These are phyloP conservation scores for Oncorhynchus kisutch DNA, from an alignment of 2,113 vertebrate genomes.

Conservation along the genomic window DNA sequence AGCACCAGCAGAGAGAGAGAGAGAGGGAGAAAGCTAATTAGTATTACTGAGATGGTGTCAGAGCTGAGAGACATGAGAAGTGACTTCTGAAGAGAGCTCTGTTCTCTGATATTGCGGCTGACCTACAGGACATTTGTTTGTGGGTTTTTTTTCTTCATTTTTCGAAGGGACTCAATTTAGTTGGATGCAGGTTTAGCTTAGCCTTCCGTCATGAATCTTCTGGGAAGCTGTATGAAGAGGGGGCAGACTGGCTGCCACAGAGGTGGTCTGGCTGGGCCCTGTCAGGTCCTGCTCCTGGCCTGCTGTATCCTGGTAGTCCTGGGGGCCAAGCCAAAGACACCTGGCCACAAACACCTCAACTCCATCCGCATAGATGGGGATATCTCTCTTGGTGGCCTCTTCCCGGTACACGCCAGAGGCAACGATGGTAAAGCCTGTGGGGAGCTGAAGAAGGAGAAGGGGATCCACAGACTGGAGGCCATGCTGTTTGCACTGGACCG, in stretches of 20 bases:
- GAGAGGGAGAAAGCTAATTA: conserved; percentile 47
- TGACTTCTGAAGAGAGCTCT: conserved; percentile 56
- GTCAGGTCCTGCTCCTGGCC: conserved; percentile 43
- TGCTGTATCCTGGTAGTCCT: conserved; percentile 69
- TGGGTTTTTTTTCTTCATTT: conserved; percentile 39
- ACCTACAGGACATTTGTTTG: conserved; percentile 51
- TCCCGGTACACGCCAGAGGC: conserved; percentile 88
- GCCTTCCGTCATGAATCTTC: conserved; percentile 70
- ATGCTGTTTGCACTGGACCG: conserved; percentile 95
- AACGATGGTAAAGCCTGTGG: conserved; percentile 89
- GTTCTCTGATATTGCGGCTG: conserved; percentile 38
- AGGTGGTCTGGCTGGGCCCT: conserved; percentile 22
- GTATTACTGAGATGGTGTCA: conserved; percentile 44
- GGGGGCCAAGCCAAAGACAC: conserved; percentile 84
- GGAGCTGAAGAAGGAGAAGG: conserved; percentile 96
- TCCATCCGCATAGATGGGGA: conserved; percentile 97
- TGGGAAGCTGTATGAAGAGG: conserved; percentile 49
- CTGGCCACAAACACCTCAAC: conserved; percentile 89
- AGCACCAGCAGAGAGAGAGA: too few species aligned
- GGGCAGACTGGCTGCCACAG: conserved; percentile 42
- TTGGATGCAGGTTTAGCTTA: conserved; percentile 61
- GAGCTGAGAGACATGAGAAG: conserved; percentile 48
- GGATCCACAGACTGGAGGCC: conserved; percentile 93
- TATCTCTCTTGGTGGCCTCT: conserved; percentile 92
- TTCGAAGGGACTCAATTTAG: conserved; percentile 58